Evolutionary conservation across 92 coral and sea anemone genomes (phyloP), one percentile per base, ranked within the genome.

Genomic region (Isaurus tuberculatus): DNA sequence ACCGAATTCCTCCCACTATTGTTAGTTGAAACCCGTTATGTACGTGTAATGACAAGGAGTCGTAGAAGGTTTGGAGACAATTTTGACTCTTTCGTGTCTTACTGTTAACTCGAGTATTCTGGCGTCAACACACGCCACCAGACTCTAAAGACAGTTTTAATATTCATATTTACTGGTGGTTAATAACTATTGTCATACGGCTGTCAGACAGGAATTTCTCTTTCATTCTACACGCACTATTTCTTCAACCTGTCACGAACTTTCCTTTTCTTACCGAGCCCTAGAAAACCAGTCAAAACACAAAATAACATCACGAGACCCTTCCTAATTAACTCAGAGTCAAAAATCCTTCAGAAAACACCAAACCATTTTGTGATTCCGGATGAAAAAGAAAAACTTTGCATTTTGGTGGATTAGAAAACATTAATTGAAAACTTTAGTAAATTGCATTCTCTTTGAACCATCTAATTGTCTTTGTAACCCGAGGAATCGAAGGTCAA

Each of bases 401-500:
- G n/a, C n/a, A 44, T 0, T 55, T 34, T 25, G 55, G 20, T 77
- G 26, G 34, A 77, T 51, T 43, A 58, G 70, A 77, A 58, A 77
- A 58, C 82, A 58, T 34, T 77, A 84, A 79, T 72, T 88, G 86
- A 88, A 79, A 82, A 88, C 82, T 86, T 84, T 88, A 84, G 85
- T 84, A 83, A 79, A 79, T 84, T 88, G 85, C 66, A 40, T 69
- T 46, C 84, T 65, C 85, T 83, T 79, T 86, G 89, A 89, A 86
- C 48, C 68, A 70, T 81, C 86, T 89, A 88, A 92, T 90, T 80
- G 92, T 70, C 78, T 53, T 44, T 80, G 92, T 90, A 83, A 75
- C 93, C 91, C 63, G 64, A 92, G 96, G 83, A 92, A 88, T 90
- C 46, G 44, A 66, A 88, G 87, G 83, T 88, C 80, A 80, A 64